Evolutionary conservation across 2,797 vertebrate species (phyloP).

Genomic region (Argentina silus): DNA sequence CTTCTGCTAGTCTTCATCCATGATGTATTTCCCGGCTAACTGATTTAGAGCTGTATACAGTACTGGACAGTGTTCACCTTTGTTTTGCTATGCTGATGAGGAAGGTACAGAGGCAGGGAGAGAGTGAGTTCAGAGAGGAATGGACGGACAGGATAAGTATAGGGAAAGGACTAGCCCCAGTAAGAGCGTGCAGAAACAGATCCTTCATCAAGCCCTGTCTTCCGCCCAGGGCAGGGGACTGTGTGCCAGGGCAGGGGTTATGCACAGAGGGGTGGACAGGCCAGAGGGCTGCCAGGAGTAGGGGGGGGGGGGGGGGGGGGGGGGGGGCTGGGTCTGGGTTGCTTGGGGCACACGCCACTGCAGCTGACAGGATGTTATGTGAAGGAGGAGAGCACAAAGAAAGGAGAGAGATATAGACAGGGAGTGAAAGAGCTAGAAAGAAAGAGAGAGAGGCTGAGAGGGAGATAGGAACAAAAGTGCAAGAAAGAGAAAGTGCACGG

Average conservation of each 20-base stretch:
- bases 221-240: background rate
- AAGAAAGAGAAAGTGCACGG: background rate
- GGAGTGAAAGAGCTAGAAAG: constrained; percentile 36
- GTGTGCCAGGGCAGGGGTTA: constrained; percentile 31
- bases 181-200: background rate
- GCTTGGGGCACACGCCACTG: constrained; percentile 10
- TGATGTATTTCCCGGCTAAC: too few species aligned
- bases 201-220: constrained; percentile 9
- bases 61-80: too few species aligned
- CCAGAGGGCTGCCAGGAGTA: background rate
- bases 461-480: background rate
- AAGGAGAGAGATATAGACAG: constrained; percentile 31
- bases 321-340: background rate
- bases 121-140: too few species aligned
- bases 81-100: too few species aligned
- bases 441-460: background rate
- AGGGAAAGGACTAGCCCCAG: background rate
- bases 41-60: too few species aligned
- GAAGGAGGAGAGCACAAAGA: constrained; percentile 22
- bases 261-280: constrained; percentile 51
- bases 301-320: background rate
- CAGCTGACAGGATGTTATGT: constrained; percentile 42
- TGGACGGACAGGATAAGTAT: background rate
- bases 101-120: background rate
- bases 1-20: too few species aligned